Conservation (phyloP, 2,888 invertebrate genomes). For the Argyresthia goedartella region DNA sequence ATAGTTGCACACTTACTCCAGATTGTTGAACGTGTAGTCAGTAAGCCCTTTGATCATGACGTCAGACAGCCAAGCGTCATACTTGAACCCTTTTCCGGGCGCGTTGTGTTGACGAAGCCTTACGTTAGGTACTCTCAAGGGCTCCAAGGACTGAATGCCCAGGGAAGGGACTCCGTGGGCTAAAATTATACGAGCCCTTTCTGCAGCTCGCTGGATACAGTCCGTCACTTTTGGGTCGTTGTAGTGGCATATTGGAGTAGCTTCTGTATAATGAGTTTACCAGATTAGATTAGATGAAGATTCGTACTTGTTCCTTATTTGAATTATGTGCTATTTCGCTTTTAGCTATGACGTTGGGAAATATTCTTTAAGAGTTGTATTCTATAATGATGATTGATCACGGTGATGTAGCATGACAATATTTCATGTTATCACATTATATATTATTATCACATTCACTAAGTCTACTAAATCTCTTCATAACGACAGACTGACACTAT, state of each 20-base stretch:
- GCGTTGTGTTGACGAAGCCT: constrained; percentile 66
- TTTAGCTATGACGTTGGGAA: too few species aligned
- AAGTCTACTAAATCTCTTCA: too few species aligned
- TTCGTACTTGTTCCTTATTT: too few species aligned
- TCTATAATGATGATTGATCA: too few species aligned
- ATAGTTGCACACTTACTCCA: constrained; percentile 50
- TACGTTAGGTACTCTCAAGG: constrained; percentile 69
- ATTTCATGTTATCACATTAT: too few species aligned
- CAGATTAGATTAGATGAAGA: too few species aligned
- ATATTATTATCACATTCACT: too few species aligned
- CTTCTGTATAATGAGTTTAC: neutral
- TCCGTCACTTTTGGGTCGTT: constrained; percentile 66
- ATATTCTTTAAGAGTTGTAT: too few species aligned
- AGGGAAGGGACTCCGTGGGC: constrained; percentile 70
- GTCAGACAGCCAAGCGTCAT: constrained; percentile 64
- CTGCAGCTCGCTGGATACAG: constrained; percentile 68
- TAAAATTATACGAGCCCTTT: constrained; percentile 59
- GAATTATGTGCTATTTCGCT: too few species aligned
- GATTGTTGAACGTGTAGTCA: constrained; percentile 57
- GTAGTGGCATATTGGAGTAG: constrained; percentile 59
- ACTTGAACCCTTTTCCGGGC: constrained; percentile 58
- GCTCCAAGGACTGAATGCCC: constrained; percentile 71
- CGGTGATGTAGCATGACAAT: too few species aligned
- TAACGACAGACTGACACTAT: too few species aligned
- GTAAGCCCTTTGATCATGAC: constrained; percentile 57